Base-by-base conservation (phyloP, 2,888 invertebrate genomes). In the Xestia ashworthii region DNA sequence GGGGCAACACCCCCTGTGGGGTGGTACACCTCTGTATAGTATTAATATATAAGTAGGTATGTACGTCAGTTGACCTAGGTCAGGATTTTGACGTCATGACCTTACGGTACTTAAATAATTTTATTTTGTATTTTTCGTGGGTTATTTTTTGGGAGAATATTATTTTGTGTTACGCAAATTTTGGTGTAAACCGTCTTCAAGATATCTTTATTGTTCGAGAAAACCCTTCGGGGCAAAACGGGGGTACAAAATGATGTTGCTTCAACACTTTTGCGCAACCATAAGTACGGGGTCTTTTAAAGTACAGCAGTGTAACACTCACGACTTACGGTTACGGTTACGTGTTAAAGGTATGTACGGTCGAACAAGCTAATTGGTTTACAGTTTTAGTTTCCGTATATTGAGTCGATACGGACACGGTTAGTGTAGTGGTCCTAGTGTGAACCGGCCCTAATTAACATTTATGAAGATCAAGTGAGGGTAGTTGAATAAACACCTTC, bases 11-110 rank as follows among this genome's bases (percentile, higher is more conserved):
- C 85, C 85, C 79, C 86, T 22, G 66, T 19, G 12, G 79, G 81
- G 74, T 66, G 76, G 84, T 86, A 83, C 80, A 83, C 82, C 75
- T 76, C 78, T 76, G 82, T 86, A 89, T 86, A 86, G 65, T 64
- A 87, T 87, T 75, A 82, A 87, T 87, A 85, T 67, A 82, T 81
- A 78, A 88, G 86, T 86, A 88, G 87, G 84, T 89, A 89, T 75
- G 81, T 76, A 81, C 79, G 81, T 77, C 85, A 77, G 79, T 86
- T 86, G 84, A 87, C 87, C 81, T 83, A 85, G 89, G 89, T 87
- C 82, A 87, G 77, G 84, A 78, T 69, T 77, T 71, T 71, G 68
- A 81, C 85, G 83, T 83, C 79, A 84, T 60, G 25, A 53, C 53
- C 67, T 65, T 25, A 71, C 55, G 41, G 71, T 77, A n/a, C n/a